Evolutionary conservation across 92 coral and sea anemone species (phyloP), one percentile per base, ranked within the genome.

Genomic region (Siderastrea radians): DNA sequence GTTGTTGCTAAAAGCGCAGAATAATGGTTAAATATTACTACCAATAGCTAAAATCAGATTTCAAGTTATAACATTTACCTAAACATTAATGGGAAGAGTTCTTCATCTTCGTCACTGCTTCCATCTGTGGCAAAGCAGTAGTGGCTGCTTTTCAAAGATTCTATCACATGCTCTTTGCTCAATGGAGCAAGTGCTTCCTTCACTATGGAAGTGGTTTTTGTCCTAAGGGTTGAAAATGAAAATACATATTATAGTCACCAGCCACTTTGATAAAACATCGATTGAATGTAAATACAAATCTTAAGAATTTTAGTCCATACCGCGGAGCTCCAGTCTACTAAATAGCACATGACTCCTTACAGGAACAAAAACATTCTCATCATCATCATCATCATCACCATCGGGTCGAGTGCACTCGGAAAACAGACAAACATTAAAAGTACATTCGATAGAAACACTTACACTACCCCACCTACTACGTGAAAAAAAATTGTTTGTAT

Each of bases 111-210:
- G 64, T 84, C 88, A 75, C 81, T 74, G 66, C 82, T 84, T 58
- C 82, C 75, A 55, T 84, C 88, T 11, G 73, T 84, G 62, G 88
- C 88, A 62, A 74, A 55, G 13, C 66, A 74, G 58, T 63, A 75
- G 11, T 82, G 88, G 62, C 66, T 7, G 10, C 64, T 75, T 59
- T 55, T 84, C 76, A 74, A 58, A 69, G 79, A 73, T 62, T 72
- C 54, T 51, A 84, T 49, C 49, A 84, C 82, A 5, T 76, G 88
- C 61, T 79, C 84, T 79, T 74, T 76, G 81, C 72, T 84, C 74
- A 74, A 53, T 75, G 88, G 88, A 62, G 88, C 88, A 76, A 84
- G 73, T 51, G 88, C 88, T 74, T 74, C 58, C 81, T 74, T 84
- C 49, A 84, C 71, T 14, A 84, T 74, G 9, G 88, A 55, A 49